phyloP scores from a whole-genome alignment of 2,113 vertebrate genomes.

The Sinocyclocheilus anophthalmus region DNA sequence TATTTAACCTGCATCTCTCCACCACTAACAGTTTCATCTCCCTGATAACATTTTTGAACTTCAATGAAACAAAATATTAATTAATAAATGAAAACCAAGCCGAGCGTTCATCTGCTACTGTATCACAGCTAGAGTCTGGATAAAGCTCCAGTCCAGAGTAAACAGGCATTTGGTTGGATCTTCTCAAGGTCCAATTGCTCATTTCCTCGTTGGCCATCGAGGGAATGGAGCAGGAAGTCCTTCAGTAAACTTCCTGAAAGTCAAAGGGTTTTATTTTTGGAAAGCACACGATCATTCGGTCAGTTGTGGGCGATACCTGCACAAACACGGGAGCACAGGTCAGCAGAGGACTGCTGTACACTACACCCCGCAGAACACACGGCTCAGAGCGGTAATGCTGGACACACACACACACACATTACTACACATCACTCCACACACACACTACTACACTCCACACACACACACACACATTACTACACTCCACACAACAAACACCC shows the following conservation, averaged over 20 bases:
- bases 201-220: conserved; percentile 61
- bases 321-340: conserved; percentile 56
- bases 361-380: conserved; percentile 41
- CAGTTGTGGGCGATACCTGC: conserved; percentile 60
- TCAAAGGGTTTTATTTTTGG: not conserved
- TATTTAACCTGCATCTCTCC: too few species aligned
- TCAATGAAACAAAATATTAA: not conserved
- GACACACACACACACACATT: conserved; percentile 17
- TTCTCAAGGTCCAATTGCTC: conserved; percentile 63
- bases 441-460: too few species aligned
- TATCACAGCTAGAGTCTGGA: too few species aligned
- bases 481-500: too few species aligned
- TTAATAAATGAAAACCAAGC: not conserved
- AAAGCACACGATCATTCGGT: not conserved
- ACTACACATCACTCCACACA: too few species aligned
- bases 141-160: conserved; percentile 48
- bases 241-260: conserved; percentile 24
- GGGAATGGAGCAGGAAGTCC: conserved; percentile 47
- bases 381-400: conserved; percentile 70
- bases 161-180: conserved; percentile 61
- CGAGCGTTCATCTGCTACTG: not conserved
- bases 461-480: too few species aligned
- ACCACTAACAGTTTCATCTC: too few species aligned
- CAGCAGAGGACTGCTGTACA: not conserved
- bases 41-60: not conserved